phyloP scores from a whole-genome alignment of 2,797 vertebrate genomes.

The Rhinella marina region DNA sequence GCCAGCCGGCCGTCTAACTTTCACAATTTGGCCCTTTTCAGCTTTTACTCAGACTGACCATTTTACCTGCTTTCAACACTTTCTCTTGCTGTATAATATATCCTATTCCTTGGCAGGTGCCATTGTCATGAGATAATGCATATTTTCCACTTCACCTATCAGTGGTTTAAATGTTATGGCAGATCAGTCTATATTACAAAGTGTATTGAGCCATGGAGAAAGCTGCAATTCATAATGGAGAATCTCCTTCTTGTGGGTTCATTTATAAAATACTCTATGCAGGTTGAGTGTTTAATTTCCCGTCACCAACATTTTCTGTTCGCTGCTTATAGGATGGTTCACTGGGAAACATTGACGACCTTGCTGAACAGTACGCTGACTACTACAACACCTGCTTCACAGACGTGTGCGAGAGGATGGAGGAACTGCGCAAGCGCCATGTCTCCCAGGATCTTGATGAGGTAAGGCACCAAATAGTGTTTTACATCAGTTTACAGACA shows the following conservation, averaged over 20 bases:
- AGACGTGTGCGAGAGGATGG: constrained; percentile 95
- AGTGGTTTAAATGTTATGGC: too few relatives aligned
- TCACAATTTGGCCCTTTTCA: too few relatives aligned
- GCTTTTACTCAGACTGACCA: too few relatives aligned
- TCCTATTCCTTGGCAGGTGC: too few relatives aligned
- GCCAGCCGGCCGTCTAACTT: too few relatives aligned
- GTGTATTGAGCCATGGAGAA: neutral
- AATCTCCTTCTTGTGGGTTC: neutral
- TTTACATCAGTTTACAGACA: too few relatives aligned
- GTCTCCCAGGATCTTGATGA: constrained; percentile 92
- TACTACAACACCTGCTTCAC: constrained; percentile 97
- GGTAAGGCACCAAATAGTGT: constrained; percentile 73
- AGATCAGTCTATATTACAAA: neutral
- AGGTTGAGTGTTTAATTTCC: neutral
- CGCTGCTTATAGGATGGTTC: constrained; percentile 87
- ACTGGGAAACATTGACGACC: constrained; percentile 96
- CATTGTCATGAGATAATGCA: too few relatives aligned
- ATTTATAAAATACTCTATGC: neutral
- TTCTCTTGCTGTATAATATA: too few relatives aligned
- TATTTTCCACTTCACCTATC: too few relatives aligned
- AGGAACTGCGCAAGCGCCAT: constrained; percentile 90
- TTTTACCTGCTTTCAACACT: too few relatives aligned
- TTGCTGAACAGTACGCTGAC: constrained; percentile 96
- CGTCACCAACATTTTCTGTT: constrained; percentile 2
- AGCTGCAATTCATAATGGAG: neutral